These are phyloP conservation scores for Dromiciops gliroides DNA, from an alignment of 2,113 vertebrate genomes.

Conservation along the genomic window DNA sequence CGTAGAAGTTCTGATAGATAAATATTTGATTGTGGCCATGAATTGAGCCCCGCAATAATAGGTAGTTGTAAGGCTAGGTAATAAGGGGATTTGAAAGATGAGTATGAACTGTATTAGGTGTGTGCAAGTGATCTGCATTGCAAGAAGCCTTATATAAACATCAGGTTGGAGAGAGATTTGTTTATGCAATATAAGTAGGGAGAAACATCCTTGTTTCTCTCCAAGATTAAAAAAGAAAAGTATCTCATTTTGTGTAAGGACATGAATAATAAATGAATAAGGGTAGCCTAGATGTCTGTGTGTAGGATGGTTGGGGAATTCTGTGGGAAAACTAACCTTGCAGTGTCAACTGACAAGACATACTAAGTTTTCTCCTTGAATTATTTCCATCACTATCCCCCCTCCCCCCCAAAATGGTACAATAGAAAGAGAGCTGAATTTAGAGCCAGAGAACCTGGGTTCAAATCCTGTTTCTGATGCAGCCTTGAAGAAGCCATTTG, in stretches of 20 bases:
- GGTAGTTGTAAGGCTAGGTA: background rate
- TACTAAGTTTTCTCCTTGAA: background rate
- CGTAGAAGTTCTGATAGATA: background rate
- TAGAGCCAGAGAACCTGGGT: background rate
- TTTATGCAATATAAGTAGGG: constrained; percentile 27
- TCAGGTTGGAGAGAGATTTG: background rate
- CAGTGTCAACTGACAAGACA: background rate
- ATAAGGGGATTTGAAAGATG: background rate
- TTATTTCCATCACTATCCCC: background rate
- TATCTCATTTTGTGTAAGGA: background rate
- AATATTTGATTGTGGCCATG: background rate
- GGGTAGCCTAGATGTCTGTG: background rate
- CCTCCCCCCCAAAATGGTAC: background rate
- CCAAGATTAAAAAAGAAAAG: constrained; percentile 13
- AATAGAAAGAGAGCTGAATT: background rate
- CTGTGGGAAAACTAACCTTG: constrained; percentile 24
- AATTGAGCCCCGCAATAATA: background rate
- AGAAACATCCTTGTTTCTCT: background rate
- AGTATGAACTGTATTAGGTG: background rate
- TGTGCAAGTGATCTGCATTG: background rate
- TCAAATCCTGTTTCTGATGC: background rate
- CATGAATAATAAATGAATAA: constrained; percentile 3
- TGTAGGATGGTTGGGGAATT: constrained; percentile 2
- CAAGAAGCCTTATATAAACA: background rate
- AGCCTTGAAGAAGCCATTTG: background rate